phyloP scores from a whole-genome alignment of 2,888 invertebrate genomes.

The Notodonta ziczac region DNA sequence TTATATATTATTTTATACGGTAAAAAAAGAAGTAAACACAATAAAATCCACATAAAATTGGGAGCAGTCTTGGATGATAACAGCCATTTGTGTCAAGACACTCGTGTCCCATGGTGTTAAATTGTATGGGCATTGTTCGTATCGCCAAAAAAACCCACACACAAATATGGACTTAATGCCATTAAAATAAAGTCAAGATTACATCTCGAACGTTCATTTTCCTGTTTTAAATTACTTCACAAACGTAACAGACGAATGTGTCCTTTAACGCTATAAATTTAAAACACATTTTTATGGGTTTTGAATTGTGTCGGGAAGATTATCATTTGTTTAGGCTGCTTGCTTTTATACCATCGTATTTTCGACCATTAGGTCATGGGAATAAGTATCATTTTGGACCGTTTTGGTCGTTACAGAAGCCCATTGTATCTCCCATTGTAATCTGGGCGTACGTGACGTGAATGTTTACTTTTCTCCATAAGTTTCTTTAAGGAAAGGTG shows the following conservation, averaged over 20 bases:
- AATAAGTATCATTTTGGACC: constrained; percentile 22
- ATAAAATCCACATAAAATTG: constrained; percentile 56
- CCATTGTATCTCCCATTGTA: constrained; percentile 55
- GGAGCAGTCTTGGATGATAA: constrained; percentile 46
- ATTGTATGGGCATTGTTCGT: constrained; percentile 61
- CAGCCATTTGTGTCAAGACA: constrained; percentile 46
- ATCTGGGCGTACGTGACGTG: constrained; percentile 54
- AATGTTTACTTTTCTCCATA: constrained; percentile 48
- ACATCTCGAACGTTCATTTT: constrained; percentile 8
- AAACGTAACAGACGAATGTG: constrained; percentile 17
- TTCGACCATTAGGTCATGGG: constrained; percentile 9
- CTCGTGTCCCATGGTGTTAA: constrained; percentile 54
- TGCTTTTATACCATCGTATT: constrained; percentile 13
- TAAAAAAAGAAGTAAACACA: constrained; percentile 25
- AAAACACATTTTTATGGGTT: constrained; percentile 23
- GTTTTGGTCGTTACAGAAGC: constrained; percentile 35
- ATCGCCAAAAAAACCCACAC: constrained; percentile 20
- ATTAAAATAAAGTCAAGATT: constrained; percentile 15
- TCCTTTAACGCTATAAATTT: constrained; percentile 17
- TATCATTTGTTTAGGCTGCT: constrained; percentile 11
- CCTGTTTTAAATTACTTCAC: constrained; percentile 12
- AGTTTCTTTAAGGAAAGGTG: constrained; percentile 47
- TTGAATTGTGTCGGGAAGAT: constrained; percentile 7
- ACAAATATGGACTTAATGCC: constrained; percentile 16
- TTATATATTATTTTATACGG: background rate